A percentile compares a stretch with the other conserved stretches of the same genome.
These are phyloP conservation scores for Magallana nippona DNA, from an alignment of 2,888 invertebrate species.

Conservation along the genomic window DNA sequence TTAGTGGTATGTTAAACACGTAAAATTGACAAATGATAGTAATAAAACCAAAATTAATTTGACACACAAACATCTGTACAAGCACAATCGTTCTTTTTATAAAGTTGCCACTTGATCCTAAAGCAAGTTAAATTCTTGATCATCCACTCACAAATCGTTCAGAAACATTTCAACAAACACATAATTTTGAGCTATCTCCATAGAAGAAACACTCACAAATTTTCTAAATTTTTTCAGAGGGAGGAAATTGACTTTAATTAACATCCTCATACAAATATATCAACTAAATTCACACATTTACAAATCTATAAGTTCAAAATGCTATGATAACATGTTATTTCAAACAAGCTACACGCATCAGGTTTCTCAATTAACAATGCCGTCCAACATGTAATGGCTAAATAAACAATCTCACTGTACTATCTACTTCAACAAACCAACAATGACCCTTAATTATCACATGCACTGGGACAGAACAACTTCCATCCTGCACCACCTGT, in stretches of 20 bases:
- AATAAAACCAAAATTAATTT: not conserved
- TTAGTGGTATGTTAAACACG: no score
- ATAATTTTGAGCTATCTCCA: not conserved
- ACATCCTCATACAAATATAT: not conserved
- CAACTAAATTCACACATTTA: not conserved
- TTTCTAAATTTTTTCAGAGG: not conserved
- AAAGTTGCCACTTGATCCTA: not conserved
- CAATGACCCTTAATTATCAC: not conserved
- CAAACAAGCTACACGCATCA: no score
- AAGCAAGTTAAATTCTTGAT: not conserved
- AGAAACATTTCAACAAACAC: not conserved
- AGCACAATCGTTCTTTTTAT: not conserved
- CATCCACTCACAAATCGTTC: not conserved
- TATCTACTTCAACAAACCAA: no score
- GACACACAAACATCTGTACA: not conserved
- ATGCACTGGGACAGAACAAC: not conserved
- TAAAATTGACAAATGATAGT: no score
- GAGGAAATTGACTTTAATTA: not conserved
- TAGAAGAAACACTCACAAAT: not conserved
- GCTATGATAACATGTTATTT: no score
- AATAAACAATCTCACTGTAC: no score
- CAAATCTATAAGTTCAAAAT: no score
- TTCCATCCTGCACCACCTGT: slow-evolving; percentile 6
- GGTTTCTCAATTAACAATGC: no score
- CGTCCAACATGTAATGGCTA: no score